phyloP scores from a whole-genome alignment of 2,113 vertebrate genomes.

The Zeus faber region DNA sequence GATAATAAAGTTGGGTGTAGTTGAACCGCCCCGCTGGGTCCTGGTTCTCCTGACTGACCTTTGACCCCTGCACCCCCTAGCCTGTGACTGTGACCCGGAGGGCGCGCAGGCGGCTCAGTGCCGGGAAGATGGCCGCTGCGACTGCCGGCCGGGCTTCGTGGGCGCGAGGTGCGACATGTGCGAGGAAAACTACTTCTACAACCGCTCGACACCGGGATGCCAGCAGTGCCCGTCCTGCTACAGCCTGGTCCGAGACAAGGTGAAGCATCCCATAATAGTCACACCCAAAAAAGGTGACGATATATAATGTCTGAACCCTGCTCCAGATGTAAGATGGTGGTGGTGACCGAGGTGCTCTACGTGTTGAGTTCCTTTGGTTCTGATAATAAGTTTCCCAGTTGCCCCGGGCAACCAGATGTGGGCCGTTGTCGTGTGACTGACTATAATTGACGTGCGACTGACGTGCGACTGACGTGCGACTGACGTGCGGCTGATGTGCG shows the following conservation, averaged over 20 bases:
- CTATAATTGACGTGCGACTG: no score
- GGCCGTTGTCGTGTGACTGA: no score
- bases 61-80: constrained; percentile 54
- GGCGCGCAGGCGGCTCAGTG: constrained; percentile 87
- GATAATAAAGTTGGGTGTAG: no score
- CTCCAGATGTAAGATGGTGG: no score
- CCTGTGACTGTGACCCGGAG: constrained; percentile 93
- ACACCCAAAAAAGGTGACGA: no score
- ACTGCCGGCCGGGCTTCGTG: constrained; percentile 91
- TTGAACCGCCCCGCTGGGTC: no score
- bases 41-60: neutral
- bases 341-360: no score
- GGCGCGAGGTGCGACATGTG: constrained; percentile 92
- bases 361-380: no score
- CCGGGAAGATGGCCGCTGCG: constrained; percentile 82
- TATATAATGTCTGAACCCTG: no score
- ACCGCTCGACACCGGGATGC: constrained; percentile 88
- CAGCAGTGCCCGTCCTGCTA: constrained; percentile 96
- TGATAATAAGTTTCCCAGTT: no score
- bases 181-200: constrained; percentile 98
- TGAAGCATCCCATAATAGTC: no score
- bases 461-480: neutral
- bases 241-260: constrained; percentile 92
- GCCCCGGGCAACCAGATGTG: no score
- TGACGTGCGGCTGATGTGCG: neutral